phyloP scores from a whole-genome alignment of 2,797 vertebrate species.

The Naso thynnoides region DNA sequence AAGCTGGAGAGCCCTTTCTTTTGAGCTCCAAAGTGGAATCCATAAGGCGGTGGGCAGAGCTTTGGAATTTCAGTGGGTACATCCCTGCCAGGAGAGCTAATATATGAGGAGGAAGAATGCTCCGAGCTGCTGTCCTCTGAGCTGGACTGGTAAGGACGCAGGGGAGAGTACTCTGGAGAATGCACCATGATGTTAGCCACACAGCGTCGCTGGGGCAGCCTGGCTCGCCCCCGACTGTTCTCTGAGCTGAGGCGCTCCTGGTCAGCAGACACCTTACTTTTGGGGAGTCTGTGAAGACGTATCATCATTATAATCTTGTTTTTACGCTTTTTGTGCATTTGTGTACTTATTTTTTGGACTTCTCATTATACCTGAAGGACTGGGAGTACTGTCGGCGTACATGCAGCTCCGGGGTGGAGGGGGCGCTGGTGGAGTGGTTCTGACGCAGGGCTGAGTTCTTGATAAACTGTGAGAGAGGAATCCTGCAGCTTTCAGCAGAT shows the following conservation, averaged over 20 bases:
- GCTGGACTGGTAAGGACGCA: slow-evolving; percentile 84
- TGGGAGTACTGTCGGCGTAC: slow-evolving; percentile 86
- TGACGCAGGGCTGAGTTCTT: slow-evolving; percentile 79
- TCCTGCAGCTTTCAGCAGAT: slow-evolving; percentile 72
- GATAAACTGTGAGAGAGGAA: slow-evolving; percentile 78
- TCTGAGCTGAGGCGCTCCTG: slow-evolving; percentile 60
- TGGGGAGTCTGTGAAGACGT: slow-evolving; percentile 81
- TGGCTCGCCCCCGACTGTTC: slow-evolving; percentile 76
- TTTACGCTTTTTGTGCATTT: neutral
- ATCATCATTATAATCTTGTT: neutral
- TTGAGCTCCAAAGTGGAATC: slow-evolving; percentile 76
- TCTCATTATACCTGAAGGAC: slow-evolving; percentile 85
- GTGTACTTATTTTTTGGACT: neutral
- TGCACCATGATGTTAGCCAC: slow-evolving; percentile 83
- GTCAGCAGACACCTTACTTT: slow-evolving; percentile 73
- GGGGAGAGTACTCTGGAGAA: slow-evolving; percentile 81
- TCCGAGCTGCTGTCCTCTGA: slow-evolving; percentile 92
- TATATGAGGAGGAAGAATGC: slow-evolving; percentile 87
- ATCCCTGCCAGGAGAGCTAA: slow-evolving; percentile 82
- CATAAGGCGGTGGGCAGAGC: slow-evolving; percentile 84
- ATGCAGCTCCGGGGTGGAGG: slow-evolving; percentile 88
- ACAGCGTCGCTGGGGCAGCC: slow-evolving; percentile 81
- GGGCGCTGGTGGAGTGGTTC: slow-evolving; percentile 86
- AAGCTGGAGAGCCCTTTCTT: slow-evolving; percentile 57
- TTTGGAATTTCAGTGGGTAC: slow-evolving; percentile 76